phyloP scores from a whole-genome alignment of 2,797 vertebrate genomes.

The Glossophaga mutica region DNA sequence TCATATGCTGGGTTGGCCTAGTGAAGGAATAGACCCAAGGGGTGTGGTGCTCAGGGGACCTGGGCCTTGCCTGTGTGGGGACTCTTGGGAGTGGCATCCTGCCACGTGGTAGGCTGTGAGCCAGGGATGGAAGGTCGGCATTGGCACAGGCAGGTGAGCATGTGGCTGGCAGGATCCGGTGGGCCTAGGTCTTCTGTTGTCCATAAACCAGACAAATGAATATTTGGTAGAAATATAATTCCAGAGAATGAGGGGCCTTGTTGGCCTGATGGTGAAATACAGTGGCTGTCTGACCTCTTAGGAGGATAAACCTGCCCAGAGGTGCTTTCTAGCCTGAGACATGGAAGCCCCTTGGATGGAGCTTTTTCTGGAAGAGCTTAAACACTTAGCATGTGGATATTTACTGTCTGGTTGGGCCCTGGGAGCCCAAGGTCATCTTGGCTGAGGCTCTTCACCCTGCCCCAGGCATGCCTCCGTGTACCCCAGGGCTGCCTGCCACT shows the following conservation, averaged over 20 bases:
- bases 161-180: conserved; percentile 33
- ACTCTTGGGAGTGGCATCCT: not conserved
- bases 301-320: conserved; percentile 78
- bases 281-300: conserved; percentile 65
- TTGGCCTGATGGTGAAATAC: conserved; percentile 74
- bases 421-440: conserved; percentile 60
- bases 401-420: conserved; percentile 8
- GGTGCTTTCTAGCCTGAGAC: conserved; percentile 54
- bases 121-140: not conserved
- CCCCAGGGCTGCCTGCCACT: not conserved
- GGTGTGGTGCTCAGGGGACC: no score
- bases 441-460: conserved; percentile 60
- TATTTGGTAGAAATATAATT: conserved; percentile 79
- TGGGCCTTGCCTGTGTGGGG: not conserved
- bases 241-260: conserved; percentile 64
- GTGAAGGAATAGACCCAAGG: not conserved
- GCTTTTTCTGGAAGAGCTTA: conserved; percentile 63
- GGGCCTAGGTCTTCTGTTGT: conserved; percentile 54
- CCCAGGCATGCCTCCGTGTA: not conserved
- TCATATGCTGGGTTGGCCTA: not conserved
- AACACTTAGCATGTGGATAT: conserved; percentile 58
- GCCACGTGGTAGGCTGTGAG: not conserved
- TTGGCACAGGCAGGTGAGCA: not conserved
- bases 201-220: conserved; percentile 75
- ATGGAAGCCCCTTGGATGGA: conserved; percentile 42